Evolutionary conservation across 2,888 invertebrate species (phyloP).

Genomic region (Ernsta delagoae): DNA sequence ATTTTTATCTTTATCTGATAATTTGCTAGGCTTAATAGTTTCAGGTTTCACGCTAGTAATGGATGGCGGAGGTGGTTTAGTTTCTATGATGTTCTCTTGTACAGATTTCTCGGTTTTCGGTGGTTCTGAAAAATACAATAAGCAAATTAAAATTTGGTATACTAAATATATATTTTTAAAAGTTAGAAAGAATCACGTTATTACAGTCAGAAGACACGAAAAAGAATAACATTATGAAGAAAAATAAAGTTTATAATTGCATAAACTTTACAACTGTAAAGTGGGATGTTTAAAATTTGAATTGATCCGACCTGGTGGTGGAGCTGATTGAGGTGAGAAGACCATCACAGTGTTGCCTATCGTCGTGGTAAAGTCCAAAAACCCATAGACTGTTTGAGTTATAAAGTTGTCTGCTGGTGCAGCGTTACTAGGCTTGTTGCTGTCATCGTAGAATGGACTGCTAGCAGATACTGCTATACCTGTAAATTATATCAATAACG

Average conservation of each 20-base stretch:
- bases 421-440: slow-evolving; percentile 45
- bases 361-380: slow-evolving; percentile 96
- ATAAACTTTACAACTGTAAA: too few relatives aligned
- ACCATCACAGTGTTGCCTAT: slow-evolving; percentile 98
- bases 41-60: slow-evolving; percentile 70
- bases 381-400: slow-evolving; percentile 97
- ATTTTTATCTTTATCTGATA: slow-evolving; percentile 67
- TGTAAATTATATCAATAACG: slow-evolving; percentile 40
- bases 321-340: slow-evolving; percentile 94
- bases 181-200: too few relatives aligned
- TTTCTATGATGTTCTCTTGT: slow-evolving; percentile 78
- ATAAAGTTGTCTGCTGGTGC: slow-evolving; percentile 66
- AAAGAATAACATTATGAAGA: too few relatives aligned
- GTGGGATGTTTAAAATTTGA: not conserved
- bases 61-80: slow-evolving; percentile 75
- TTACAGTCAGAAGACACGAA: too few relatives aligned
- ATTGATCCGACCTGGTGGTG: slow-evolving; percentile 82
- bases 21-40: slow-evolving; percentile 77
- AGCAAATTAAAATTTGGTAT: slow-evolving; percentile 24
- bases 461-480: slow-evolving; percentile 49
- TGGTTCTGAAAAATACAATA: slow-evolving; percentile 64
- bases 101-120: slow-evolving; percentile 73
- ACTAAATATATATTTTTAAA: too few relatives aligned
- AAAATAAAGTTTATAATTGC: too few relatives aligned
- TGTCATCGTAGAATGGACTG: slow-evolving; percentile 57